Base-by-base conservation (phyloP, 64 coral and sea anemone genomes). In the Astreopora myriophthalma region DNA sequence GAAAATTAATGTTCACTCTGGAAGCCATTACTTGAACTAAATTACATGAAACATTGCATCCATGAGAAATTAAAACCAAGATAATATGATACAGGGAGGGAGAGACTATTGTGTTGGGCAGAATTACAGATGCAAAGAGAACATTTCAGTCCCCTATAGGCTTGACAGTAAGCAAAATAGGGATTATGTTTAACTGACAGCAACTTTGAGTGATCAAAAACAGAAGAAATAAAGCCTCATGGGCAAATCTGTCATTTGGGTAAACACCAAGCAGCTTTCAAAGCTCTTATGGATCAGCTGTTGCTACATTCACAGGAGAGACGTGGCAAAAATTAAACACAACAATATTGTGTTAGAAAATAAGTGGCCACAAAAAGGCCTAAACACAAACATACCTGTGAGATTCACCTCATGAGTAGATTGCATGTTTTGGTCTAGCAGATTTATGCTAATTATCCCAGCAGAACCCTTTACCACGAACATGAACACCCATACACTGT, bases 371-470 rank as follows among this genome's bases (percentile, higher is more conserved):
- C 14, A 83, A 38, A 19, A 83, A 10, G 5, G 51, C 34, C 34
- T 9, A 25, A 83, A 23, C 22, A 20, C 1, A 83, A 36, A 38
- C 32, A 83, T 63, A 33, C 19, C 34, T 64, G 12, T 30, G 16
- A 79, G 44, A 79, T 51, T 55, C 33, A 63, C 32, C 24, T 34
- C 10, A 48, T 31, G 12, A 26, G 16, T 24, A 51, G 31, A 83
- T 61, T 64, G 79, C 57, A 30, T 31, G 67, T 14, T 70, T 34
- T 52, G 34, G 76, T 29, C 49, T 34, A 80, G 76, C 48, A 80
- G 79, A 65, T 64, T 83, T 83, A 39, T 83, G 57, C 52, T 83
- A 83, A 64, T 83, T 37, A 24, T 33, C 33, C 57, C 33, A 83
- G 22, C 2, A 83, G 79, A 37, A 2, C 55, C 19, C 33, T 23